Evolutionary conservation across 2,888 invertebrate species (phyloP), one percentile per base, ranked within the genome.

Genomic region (Syritta pipiens): DNA sequence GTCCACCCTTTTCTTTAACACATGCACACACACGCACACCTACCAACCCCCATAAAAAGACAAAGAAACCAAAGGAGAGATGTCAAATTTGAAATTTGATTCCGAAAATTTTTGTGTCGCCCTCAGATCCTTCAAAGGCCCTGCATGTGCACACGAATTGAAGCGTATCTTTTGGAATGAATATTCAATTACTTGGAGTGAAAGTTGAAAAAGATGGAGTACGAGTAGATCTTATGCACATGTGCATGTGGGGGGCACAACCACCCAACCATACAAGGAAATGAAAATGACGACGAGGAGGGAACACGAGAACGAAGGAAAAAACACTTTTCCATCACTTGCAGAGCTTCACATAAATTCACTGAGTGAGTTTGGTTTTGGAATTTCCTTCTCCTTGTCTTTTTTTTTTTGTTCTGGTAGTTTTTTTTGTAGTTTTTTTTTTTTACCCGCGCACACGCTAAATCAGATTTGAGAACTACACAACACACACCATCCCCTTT

Each of bases 281-380:
- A 62, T 46, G 14, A 53, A 28, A 40, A 62, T 71, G 60, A 51
- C 55, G 57, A 53, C 63, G 30, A 12, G 37, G 40, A 40, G 30
- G 48, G 40, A 30, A 59, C 44, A 37, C 37, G 3, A 19, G 26
- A 9, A 44, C 26, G 20, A 46, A 28, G 40, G n/a, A n/a, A n/a
- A n/a, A n/a, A 53, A 51, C 10, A 24, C 46, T n/a, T n/a, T 37
- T 24, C 32, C 24, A 55, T 68, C 62, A 76, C 69, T 76, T 76
- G 75, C 62, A 49, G 75, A 69, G 75, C 75, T 76, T 76, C 75
- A 55, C 75, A 49, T 48, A 48, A 75, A 55, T 35, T 68, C 68
- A 35, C 40, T 60, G 40, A 26, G 37, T 53, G 19, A 40, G 49
- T 32, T 32, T 2, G 35, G 40, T 51, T 74, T 67, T 32, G 17